Percentiles rank a stretch among this genome's conserved stretches.
phyloP scores from a whole-genome alignment of 2,888 invertebrate genomes.

The Hyles lineata region DNA sequence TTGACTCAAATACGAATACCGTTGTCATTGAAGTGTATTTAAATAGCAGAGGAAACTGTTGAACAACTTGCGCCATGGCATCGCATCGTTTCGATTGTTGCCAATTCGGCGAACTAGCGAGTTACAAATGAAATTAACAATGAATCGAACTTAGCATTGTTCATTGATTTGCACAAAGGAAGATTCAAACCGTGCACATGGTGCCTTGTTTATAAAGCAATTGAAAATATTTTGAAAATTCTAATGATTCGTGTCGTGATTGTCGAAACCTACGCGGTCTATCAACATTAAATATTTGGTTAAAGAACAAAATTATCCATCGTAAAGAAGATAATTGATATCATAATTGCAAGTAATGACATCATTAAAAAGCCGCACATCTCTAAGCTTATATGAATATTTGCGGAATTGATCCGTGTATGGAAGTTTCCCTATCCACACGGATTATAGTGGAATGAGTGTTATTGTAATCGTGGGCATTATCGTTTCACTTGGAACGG shows the following conservation, averaged over 20 bases:
- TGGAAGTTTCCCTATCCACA: neutral
- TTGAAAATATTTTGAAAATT: neutral
- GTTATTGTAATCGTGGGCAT: slow-evolving; percentile 17
- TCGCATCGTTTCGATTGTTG: neutral
- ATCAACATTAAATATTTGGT: too few relatives aligned
- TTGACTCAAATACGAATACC: neutral
- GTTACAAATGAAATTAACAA: slow-evolving; percentile 17
- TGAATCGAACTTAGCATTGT: slow-evolving; percentile 15
- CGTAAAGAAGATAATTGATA: too few relatives aligned
- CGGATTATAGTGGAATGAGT: slow-evolving; percentile 21
- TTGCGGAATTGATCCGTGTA: neutral
- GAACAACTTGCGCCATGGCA: neutral
- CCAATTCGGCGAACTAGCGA: neutral
- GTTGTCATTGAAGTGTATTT: neutral
- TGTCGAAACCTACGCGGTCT: neutral
- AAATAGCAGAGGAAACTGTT: neutral
- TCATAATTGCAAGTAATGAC: neutral
- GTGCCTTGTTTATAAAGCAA: neutral
- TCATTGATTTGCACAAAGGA: slow-evolving; percentile 13
- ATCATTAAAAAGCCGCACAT: neutral
- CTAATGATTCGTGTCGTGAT: neutral
- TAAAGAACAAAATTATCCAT: too few relatives aligned
- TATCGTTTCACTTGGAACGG: slow-evolving; percentile 24
- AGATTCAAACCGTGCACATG: neutral
- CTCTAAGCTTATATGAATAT: too few relatives aligned